Base-by-base conservation (phyloP, 2,113 vertebrate species). In the Galbula dea region DNA sequence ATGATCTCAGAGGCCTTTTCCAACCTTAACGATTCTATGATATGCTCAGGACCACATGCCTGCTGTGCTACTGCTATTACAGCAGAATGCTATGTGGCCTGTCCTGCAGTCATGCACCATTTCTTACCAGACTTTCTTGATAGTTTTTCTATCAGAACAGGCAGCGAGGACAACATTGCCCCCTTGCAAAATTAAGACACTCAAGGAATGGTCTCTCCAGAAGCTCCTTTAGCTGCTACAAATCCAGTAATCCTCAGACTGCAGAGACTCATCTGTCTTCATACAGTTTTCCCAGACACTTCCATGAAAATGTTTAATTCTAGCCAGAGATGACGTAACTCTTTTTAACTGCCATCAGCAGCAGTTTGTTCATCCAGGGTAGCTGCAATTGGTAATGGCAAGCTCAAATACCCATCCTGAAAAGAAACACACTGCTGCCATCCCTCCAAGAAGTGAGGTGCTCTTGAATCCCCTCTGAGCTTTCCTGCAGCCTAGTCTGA, bases 381-480 rank as follows among this genome's bases (percentile, higher is more conserved):
- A 81, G 37, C 30, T 82, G 23, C 66, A 48, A 77, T 2, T 76
- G n/a, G 9, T 32, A 59, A 34, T 59, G 34, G 26, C 48, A 67
- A 86, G 62, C 16, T 51, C 43, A 91, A 86, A 71, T 16, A 52
- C 34, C 15, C 37, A 49, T 14, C 24, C 51, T 77, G 63, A 26
- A 48, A 26, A 48, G 63, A 45, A 84, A 23, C 0, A 1, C 5
- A 6, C 18, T 51, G 48, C 36, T 85, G 51, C 26, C 32, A 22
- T 15, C 29, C 6, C 11, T 34, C 13, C 41, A 29, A 1, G 14
- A 49, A 48, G 9, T 0, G 1, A 66, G 10, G 13, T 10, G 17
- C 15, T 51, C 8, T n/a, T 62, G 45, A 39, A 57, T 83, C 5
- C 20, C 13, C 12, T 29, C 19, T 27, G 49, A 65, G 32, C 21